Evolutionary conservation across 2,888 invertebrate species (phyloP).

Genomic region (Agonopterix heracliana): DNA sequence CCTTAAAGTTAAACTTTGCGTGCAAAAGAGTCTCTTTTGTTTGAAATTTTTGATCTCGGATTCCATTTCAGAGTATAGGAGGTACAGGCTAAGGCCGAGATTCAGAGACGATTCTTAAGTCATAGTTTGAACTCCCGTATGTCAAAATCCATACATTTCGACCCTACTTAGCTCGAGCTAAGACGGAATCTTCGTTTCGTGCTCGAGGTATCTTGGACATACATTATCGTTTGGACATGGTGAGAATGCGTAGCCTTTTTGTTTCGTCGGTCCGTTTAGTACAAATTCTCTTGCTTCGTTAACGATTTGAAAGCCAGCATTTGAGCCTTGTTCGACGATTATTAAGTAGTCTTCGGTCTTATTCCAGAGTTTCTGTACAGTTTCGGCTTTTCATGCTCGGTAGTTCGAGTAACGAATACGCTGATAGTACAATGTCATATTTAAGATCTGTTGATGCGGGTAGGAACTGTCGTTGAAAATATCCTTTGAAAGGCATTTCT

Average conservation of each 20-base stretch:
- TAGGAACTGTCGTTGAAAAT: conserved; percentile 88
- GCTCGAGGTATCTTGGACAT: conserved; percentile 83
- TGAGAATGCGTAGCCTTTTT: conserved; percentile 80
- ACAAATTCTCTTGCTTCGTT: conserved; percentile 91
- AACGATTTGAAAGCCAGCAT: conserved; percentile 86
- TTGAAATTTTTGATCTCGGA: too few species aligned
- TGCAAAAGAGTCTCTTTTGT: too few species aligned
- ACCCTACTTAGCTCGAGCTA: too few species aligned
- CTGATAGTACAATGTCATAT: conserved; percentile 88
- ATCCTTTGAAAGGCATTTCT: conserved; percentile 74
- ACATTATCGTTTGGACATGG: conserved; percentile 90
- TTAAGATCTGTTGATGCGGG: conserved; percentile 78
- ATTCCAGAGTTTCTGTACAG: conserved; percentile 87
- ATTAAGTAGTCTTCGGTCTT: conserved; percentile 89
- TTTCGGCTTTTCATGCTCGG: conserved; percentile 80
- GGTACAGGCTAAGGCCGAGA: too few species aligned
- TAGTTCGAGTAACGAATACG: conserved; percentile 88
- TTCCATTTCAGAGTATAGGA: too few species aligned
- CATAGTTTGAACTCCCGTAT: too few species aligned
- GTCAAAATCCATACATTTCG: too few species aligned
- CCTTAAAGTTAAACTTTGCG: too few species aligned
- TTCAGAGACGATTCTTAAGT: too few species aligned
- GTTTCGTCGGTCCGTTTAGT: conserved; percentile 65
- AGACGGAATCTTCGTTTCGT: too few species aligned
- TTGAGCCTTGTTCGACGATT: conserved; percentile 89